Conservation (phyloP, 2,113 vertebrate genomes). For the Cacatua alba region DNA sequence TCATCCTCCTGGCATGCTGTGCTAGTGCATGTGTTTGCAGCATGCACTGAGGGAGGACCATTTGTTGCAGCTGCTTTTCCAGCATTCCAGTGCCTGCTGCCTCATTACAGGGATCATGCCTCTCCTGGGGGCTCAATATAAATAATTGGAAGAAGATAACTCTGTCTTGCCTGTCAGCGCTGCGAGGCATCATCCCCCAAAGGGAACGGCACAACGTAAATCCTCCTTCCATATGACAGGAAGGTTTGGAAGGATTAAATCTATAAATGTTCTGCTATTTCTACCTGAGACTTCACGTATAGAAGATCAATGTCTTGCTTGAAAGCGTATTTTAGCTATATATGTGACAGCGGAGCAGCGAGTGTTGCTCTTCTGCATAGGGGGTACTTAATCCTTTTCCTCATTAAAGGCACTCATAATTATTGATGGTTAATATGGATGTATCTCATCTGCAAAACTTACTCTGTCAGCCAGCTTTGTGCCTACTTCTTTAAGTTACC, state of each 20-base stretch:
- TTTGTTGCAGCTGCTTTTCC: neutral
- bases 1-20: fast-evolving
- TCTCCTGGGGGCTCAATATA: neutral
- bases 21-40: neutral
- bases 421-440: neutral
- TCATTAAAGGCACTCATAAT: neutral
- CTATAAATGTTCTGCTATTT: neutral
- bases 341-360: neutral
- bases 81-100: neutral
- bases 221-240: neutral
- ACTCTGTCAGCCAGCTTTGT: neutral
- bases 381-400: neutral
- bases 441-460: neutral
- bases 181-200: fast-evolving
- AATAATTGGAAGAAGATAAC: neutral
- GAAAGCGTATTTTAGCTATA: neutral
- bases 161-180: neutral
- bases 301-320: neutral
- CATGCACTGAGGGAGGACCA: fast-evolving
- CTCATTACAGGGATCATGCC: fast-evolving
- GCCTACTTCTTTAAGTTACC: neutral
- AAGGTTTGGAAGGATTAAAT: neutral
- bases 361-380: neutral
- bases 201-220: neutral
- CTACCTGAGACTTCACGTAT: neutral